phyloP scores from a whole-genome alignment of 2,113 vertebrate genomes.

The Numida meleagris region DNA sequence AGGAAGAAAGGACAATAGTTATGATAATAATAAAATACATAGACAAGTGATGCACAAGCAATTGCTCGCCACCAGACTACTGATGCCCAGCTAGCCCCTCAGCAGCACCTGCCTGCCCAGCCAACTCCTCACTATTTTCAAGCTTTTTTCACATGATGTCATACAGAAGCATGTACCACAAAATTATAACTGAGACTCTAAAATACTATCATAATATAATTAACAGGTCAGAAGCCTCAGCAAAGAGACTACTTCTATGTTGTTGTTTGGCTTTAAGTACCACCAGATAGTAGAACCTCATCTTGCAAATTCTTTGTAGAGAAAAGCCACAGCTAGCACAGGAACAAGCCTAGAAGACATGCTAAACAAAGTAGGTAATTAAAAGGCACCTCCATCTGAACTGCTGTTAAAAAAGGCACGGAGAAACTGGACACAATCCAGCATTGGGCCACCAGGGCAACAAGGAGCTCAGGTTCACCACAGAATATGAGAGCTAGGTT shows the following conservation, averaged over 20 bases:
- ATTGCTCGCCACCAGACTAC: too few species aligned
- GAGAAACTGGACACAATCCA: not conserved
- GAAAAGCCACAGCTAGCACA: not conserved
- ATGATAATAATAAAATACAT: too few species aligned
- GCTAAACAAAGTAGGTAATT: not conserved
- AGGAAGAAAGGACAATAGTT: too few species aligned
- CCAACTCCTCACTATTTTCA: too few species aligned
- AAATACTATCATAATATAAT: not conserved
- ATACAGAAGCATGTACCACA: not conserved
- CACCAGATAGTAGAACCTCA: not conserved
- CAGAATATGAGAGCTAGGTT: not conserved
- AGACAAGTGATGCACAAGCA: too few species aligned
- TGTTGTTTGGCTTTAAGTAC: not conserved
- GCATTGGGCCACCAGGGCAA: not conserved
- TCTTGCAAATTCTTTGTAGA: not conserved
- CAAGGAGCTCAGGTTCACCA: not conserved
- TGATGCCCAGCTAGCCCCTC: too few species aligned
- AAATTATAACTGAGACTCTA: not conserved
- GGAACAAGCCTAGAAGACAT: not conserved
- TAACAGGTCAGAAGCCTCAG: conserved; percentile 1
- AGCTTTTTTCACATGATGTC: too few species aligned
- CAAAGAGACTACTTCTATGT: not conserved
- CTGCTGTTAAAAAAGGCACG: not conserved
- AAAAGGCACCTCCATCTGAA: not conserved
- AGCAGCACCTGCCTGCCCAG: too few species aligned